Evolutionary conservation across 1,140 invertebrate genomes (phyloP), one percentile per base, ranked within the genome.

Genomic region (Kradibia gibbosae): DNA sequence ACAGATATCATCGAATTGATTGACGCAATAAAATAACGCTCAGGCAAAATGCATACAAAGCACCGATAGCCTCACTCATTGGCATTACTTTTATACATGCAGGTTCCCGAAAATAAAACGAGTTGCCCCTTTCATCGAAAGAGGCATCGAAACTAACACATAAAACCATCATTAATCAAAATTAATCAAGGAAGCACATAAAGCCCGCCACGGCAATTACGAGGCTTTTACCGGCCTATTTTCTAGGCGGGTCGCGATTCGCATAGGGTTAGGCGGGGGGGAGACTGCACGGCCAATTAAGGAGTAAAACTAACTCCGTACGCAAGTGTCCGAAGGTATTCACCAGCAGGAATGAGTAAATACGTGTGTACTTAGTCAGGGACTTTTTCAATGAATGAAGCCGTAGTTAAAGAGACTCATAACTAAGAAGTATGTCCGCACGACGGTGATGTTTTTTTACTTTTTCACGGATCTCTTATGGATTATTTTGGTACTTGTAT

Each of bases 381-480:
- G n/a, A 78, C 57, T 60, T 75, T 78, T 78, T 45, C 67, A 78
- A 50, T 62, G 62, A 78, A 42, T 42, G 20, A 34, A 50, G 75
- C 25, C 45, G 2, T 60, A n/a, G 57, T 80, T n/a, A 80, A 80
- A 80, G 67, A 28, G 78, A 36, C 53, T 28, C 7, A n/a, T 72
- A 72, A 80, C 60, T 36, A 62, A 50, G 8, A 55, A 7, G 48
- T 8, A 20, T 13, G 60, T 36, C 0, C 20, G 11, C 28, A 28
- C 13, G 31, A 74, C 22, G 50, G 22, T 17, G 25, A 42, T 42
- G 20, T 34, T 50, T 72, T 28, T 13, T 20, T 15, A 13, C 31
- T 60, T 31, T 60, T 31, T 3, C 31, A 8, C 55, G 11, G 53
- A 55, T 55, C 11, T 60, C 11, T 60, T 60, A n/a, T n/a, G n/a